Base-by-base conservation (phyloP, 2,888 invertebrate genomes). In the Tenthredo scrophulariae region DNA sequence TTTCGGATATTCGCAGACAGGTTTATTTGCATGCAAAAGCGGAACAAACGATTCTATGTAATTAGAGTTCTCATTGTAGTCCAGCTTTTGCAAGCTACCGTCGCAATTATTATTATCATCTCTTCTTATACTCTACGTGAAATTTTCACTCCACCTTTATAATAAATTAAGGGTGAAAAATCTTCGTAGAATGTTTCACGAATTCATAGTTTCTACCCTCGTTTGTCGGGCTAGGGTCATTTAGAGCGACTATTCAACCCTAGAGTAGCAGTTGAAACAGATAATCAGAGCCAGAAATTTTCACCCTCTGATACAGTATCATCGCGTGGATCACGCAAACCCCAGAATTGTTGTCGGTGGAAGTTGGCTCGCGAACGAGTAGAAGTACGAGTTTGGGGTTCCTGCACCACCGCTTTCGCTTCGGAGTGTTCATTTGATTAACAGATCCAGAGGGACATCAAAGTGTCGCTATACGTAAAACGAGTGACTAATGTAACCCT, bases 61-160 rank as follows among this genome's bases (percentile, higher is more conserved):
- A 80, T 80, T 80, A 62, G 58, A 80, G 58, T 5, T 62, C 80
- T 80, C 80, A 62, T 80, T 80, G 80, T 80, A 37, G 40, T 80
- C 54, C 37, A 29, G 43, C 77, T 62, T 18, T n/a, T 40, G 46
- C 62, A 13, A 26, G 40, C 62, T 15, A 43, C 29, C 50, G 5
- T 18, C 26, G 29, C 10, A 15, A 40, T 37, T 62, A 80, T 79
- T 33, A 50, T 54, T 74, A 72, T 72, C 10, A 72, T 72, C 29
- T 22, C 22, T 54, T 54, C 54, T 77, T 33, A 10, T 74, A 40
- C 50, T 46, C 6, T 50, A 13, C 13, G 33, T 29, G 3, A 13
- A 77, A 77, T 77, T 77, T 46, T 29, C 26, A 77, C 9, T 43
- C 22, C 72, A 13, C 72, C n/a, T 9, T 70, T 62, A 26, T 26